Conservation (phyloP, 2,797 vertebrate genomes). For the Atherinosoma microstoma region DNA sequence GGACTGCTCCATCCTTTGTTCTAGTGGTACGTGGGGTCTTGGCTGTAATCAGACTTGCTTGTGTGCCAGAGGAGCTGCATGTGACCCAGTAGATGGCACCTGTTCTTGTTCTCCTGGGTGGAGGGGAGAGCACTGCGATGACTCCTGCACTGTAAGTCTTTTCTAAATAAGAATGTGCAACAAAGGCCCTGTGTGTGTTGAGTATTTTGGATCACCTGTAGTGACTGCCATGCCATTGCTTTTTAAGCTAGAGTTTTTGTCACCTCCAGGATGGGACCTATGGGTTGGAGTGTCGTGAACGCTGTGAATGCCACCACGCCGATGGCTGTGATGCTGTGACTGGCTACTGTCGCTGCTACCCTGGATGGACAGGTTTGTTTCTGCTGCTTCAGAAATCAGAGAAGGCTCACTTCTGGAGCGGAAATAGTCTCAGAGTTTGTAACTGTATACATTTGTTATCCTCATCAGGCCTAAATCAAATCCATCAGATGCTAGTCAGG, state of each 20-base stretch:
- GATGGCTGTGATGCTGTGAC: conserved; percentile 93
- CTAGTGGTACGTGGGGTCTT: conserved; percentile 92
- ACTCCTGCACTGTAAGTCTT: conserved; percentile 90
- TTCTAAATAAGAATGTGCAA: not conserved
- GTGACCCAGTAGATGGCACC: conserved; percentile 89
- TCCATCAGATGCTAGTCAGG: conserved; percentile 10
- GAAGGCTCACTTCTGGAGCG: not conserved
- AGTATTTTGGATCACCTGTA: not conserved
- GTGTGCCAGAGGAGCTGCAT: conserved; percentile 91
- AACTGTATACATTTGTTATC: conserved; percentile 11
- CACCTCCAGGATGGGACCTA: conserved; percentile 90
- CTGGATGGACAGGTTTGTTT: conserved; percentile 95
- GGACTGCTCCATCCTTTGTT: conserved; percentile 92
- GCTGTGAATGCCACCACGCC: conserved; percentile 93
- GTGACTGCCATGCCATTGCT: not conserved
- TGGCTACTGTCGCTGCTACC: conserved; percentile 93
- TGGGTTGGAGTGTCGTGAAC: conserved; percentile 92
- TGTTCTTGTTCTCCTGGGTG: conserved; percentile 94
- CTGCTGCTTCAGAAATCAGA: conserved; percentile 29
- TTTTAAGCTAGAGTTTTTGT: conserved; percentile 3
- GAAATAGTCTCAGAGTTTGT: conserved; percentile 3
- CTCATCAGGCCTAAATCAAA: conserved; percentile 21
- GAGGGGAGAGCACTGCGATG: conserved; percentile 90
- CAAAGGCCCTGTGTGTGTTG: not conserved
- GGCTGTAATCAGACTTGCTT: conserved; percentile 91